Conservation (phyloP, 2,797 vertebrate species). For the Cossypha dichroa region DNA sequence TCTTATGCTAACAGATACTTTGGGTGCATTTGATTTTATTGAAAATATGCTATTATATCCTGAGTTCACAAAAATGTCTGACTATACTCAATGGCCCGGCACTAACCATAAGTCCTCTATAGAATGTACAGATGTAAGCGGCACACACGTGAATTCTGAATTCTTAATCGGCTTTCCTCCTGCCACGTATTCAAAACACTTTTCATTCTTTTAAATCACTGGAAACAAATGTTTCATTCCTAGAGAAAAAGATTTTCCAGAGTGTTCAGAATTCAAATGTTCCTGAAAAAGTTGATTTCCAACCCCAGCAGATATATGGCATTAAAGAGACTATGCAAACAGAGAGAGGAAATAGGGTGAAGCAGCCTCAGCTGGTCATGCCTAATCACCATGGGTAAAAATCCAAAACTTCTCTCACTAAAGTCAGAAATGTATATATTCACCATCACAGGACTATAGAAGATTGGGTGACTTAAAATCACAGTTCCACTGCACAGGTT, state of each 20-base stretch:
- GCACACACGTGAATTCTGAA: background rate
- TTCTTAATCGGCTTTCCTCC: background rate
- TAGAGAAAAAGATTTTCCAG: background rate
- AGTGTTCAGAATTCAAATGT: background rate
- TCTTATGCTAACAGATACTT: constrained; percentile 55
- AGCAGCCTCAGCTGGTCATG: background rate
- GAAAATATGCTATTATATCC: constrained; percentile 23
- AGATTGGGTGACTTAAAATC: background rate
- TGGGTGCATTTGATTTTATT: constrained; percentile 36
- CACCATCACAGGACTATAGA: background rate
- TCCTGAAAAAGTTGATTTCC: background rate
- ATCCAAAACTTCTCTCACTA: background rate
- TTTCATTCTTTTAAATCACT: background rate
- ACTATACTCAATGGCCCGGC: background rate
- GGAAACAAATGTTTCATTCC: background rate
- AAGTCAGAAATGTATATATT: background rate
- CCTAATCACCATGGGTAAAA: background rate
- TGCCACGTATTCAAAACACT: background rate
- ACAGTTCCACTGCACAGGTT: background rate
- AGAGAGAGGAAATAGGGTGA: background rate
- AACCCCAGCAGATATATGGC: background rate
- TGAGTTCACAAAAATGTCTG: background rate
- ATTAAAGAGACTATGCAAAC: background rate
- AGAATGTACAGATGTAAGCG: background rate
- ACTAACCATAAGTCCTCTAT: background rate